These are phyloP conservation scores for Potorous gilbertii DNA, from an alignment of 2,797 vertebrate species.

Conservation along the genomic window DNA sequence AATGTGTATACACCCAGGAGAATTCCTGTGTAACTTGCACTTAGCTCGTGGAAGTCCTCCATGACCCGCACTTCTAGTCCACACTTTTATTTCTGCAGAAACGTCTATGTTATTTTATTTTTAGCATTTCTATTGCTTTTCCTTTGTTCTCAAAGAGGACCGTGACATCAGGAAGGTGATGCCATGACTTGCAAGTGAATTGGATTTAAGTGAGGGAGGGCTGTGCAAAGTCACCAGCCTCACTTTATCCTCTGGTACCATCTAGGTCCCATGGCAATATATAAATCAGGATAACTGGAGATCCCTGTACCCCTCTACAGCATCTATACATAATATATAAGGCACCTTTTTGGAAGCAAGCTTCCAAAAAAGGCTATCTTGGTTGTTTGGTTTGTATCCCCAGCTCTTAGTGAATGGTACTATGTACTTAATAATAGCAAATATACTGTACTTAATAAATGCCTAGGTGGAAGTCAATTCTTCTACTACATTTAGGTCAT, in stretches of 20 bases:
- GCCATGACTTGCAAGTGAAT: too few species aligned
- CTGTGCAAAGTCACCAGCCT: too few species aligned
- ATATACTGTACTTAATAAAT: not conserved
- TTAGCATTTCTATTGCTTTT: too few species aligned
- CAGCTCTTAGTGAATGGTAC: not conserved
- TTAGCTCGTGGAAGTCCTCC: not conserved
- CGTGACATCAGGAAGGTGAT: too few species aligned
- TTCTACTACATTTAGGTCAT: not conserved
- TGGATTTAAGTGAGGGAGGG: too few species aligned
- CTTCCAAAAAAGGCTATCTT: not conserved
- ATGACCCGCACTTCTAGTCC: too few species aligned
- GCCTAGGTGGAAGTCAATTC: not conserved
- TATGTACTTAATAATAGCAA: not conserved
- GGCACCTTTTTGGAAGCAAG: not conserved
- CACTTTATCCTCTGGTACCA: too few species aligned
- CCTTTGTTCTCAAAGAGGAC: too few species aligned
- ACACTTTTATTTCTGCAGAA: not conserved
- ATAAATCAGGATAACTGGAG: too few species aligned
- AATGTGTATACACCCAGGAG: not conserved
- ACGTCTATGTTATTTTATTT: not conserved
- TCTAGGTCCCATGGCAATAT: too few species aligned
- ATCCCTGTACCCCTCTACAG: too few species aligned
- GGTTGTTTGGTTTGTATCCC: not conserved
- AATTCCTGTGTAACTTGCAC: not conserved
- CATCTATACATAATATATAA: not conserved